These are phyloP conservation scores for Aphelenchoides besseyi DNA, from an alignment of 1,140 invertebrate species.

Conservation along the genomic window DNA sequence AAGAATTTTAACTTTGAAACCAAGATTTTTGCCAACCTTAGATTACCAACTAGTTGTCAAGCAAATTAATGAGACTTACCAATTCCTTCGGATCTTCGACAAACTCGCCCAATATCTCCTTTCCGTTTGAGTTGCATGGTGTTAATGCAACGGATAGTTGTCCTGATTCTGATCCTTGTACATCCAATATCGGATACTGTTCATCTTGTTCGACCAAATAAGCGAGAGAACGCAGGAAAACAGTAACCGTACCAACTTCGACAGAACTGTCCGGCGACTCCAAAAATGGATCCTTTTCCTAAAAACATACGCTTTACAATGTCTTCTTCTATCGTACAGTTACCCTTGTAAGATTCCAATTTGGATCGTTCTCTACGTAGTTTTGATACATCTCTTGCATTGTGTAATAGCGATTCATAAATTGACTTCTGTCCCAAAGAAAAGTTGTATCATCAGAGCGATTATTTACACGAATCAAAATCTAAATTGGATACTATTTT, in stretches of 20 bases:
- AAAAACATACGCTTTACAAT: conserved; percentile 29
- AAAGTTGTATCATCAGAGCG: conserved; percentile 68
- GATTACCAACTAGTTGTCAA: not conserved
- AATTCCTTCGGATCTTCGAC: conserved; percentile 52
- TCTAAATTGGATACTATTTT: conserved; percentile 60
- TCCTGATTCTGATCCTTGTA: conserved; percentile 67
- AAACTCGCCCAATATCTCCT: conserved; percentile 56
- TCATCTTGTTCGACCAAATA: conserved; percentile 68
- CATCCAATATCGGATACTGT: conserved; percentile 67
- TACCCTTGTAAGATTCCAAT: conserved; percentile 67
- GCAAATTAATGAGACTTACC: conserved; percentile 21
- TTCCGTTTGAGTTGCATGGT: conserved; percentile 64
- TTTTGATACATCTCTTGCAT: conserved; percentile 71
- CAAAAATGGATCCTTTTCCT: conserved; percentile 70
- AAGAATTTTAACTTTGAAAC: conserved; percentile 60
- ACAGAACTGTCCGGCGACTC: conserved; percentile 68
- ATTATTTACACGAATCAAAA: conserved; percentile 69
- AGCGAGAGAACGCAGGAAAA: conserved; percentile 68
- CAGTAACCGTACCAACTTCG: conserved; percentile 68
- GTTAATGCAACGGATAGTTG: conserved; percentile 66
- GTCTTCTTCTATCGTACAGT: not conserved
- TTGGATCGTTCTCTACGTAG: conserved; percentile 67
- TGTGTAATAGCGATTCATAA: conserved; percentile 68
- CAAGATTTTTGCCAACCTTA: conserved; percentile 56
- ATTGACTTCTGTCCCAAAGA: conserved; percentile 68